Evolutionary conservation across 2,113 vertebrate species (phyloP).

Genomic region (Leptodactylus fuscus): DNA sequence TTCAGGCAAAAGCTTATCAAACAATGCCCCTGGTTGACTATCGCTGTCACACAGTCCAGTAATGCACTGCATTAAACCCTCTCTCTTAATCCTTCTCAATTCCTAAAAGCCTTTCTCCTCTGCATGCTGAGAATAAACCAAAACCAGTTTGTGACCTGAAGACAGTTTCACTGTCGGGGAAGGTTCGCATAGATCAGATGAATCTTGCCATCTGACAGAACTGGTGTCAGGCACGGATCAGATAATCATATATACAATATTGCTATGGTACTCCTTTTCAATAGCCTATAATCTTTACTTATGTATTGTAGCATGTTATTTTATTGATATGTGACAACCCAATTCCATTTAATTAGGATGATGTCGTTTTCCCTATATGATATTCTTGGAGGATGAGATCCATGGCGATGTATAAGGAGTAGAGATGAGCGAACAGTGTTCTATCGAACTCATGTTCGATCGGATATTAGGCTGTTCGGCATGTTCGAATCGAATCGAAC

Average conservation of each 20-base stretch:
- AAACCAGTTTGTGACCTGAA: neutral
- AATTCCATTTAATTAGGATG: too few relatives aligned
- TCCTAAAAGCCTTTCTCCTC: constrained; percentile 35
- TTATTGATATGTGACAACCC: too few relatives aligned
- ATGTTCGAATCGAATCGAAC: too few relatives aligned
- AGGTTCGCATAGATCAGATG: neutral
- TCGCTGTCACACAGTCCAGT: constrained; percentile 30
- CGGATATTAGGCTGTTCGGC: too few relatives aligned
- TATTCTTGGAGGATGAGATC: too few relatives aligned
- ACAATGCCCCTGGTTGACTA: constrained; percentile 44
- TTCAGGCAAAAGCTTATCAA: constrained; percentile 53
- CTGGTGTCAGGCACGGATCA: neutral
- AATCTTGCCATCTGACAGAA: neutral
- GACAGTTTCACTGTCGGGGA: neutral
- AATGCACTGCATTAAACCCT: constrained; percentile 33
- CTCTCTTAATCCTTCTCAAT: constrained; percentile 49
- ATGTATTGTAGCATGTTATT: too few relatives aligned
- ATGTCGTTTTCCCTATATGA: too few relatives aligned
- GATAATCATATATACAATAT: neutral
- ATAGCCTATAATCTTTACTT: too few relatives aligned
- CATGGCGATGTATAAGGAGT: too few relatives aligned
- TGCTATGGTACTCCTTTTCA: too few relatives aligned
- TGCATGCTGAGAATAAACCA: constrained; percentile 32
- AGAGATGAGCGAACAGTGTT: too few relatives aligned
- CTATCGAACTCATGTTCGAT: too few relatives aligned